These are phyloP conservation scores for Adelphocoris suturalis DNA, from an alignment of 2,888 invertebrate genomes.

Conservation along the genomic window DNA sequence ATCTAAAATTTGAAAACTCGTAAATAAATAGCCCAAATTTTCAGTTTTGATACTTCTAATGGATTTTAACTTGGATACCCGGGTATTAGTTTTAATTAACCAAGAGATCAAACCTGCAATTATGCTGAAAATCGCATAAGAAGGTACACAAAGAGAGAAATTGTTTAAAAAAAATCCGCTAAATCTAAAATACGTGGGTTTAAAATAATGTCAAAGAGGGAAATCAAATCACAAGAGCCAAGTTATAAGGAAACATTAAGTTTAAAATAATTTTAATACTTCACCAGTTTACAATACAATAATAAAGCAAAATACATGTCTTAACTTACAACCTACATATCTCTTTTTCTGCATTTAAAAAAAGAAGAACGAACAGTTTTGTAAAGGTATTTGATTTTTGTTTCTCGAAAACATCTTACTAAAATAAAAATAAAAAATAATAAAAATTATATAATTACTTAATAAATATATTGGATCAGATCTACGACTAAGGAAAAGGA, in stretches of 20 bases:
- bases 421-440: neutral
- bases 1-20: too few species aligned
- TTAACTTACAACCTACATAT: conserved; percentile 61
- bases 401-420: conserved; percentile 23
- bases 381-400: conserved; percentile 52
- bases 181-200: too few species aligned
- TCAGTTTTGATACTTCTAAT: too few species aligned
- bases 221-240: neutral
- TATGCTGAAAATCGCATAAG: too few species aligned
- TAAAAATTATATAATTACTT: too few species aligned
- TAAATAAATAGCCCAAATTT: too few species aligned
- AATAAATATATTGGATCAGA: conserved; percentile 53
- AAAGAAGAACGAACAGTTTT: conserved; percentile 33
- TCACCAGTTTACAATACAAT: conserved; percentile 73
- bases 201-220: too few species aligned
- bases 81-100: too few species aligned
- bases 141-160: too few species aligned
- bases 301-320: conserved; percentile 71
- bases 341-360: conserved; percentile 10
- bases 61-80: too few species aligned
- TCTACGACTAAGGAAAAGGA: conserved; percentile 14
- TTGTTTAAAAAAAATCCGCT: too few species aligned
- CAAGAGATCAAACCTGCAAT: too few species aligned
- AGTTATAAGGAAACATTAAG: conserved; percentile 46
- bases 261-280: conserved; percentile 72